Percentiles rank a stretch among this genome's conserved stretches.
Evolutionary conservation across 2,888 invertebrate species (phyloP).

Genomic region (Iphiclides podalirius): DNA sequence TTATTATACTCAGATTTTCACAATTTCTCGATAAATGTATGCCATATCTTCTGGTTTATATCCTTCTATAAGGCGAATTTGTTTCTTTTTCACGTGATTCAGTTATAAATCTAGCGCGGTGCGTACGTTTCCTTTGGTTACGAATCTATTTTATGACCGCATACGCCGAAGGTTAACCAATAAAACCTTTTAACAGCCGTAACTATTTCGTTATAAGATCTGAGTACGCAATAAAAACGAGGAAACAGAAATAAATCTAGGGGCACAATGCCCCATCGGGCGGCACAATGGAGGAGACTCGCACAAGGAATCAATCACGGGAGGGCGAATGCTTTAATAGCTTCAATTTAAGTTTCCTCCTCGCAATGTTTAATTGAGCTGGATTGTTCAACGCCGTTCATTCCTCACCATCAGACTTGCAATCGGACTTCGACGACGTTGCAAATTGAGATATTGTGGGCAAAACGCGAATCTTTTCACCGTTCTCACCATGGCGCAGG

Average conservation of each 20-base stretch:
- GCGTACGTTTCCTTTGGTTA: conserved; percentile 71
- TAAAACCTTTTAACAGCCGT: conserved; percentile 80
- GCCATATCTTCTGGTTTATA: conserved; percentile 73
- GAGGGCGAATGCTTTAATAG: conserved; percentile 55
- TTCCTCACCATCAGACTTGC: not conserved
- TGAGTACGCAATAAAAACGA: conserved; percentile 76
- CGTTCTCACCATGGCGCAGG: conserved; percentile 1
- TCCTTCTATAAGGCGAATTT: conserved; percentile 71
- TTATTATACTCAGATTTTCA: conserved; percentile 77
- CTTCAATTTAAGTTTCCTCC: conserved; percentile 69
- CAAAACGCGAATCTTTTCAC: conserved; percentile 24
- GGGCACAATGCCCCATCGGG: conserved; percentile 55
- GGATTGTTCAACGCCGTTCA: not conserved
- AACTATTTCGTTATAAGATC: conserved; percentile 79
- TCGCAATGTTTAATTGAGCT: conserved; percentile 40
- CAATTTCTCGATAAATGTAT: conserved; percentile 75
- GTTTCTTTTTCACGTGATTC: conserved; percentile 74
- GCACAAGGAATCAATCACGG: conserved; percentile 65
- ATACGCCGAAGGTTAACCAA: conserved; percentile 78
- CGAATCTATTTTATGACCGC: conserved; percentile 78
- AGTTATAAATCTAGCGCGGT: conserved; percentile 72
- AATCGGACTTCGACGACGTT: conserved; percentile 27
- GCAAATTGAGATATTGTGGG: conserved; percentile 26
- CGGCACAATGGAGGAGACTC: conserved; percentile 39
- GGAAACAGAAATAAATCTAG: conserved; percentile 74